Evolutionary conservation across 2,888 invertebrate species (phyloP).

Genomic region (Eristalis pertinax): DNA sequence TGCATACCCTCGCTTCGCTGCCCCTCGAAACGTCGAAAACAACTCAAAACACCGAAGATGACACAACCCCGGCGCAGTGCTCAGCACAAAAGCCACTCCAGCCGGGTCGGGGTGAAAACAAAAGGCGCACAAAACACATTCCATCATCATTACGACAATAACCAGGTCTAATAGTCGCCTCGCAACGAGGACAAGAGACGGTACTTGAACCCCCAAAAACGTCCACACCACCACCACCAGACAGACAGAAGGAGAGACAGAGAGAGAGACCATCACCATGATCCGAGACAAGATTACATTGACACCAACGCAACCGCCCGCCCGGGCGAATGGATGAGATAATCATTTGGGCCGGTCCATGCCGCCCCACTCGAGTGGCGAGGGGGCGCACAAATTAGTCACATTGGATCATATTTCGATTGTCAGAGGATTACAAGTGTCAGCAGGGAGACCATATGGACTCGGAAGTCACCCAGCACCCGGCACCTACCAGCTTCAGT

Average conservation of each 20-base stretch:
- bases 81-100: background rate
- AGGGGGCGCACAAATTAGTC: slow-evolving; percentile 44
- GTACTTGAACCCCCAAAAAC: slow-evolving; percentile 8
- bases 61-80: slow-evolving; percentile 17
- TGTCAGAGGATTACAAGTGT: slow-evolving; percentile 56
- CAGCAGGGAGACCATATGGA: slow-evolving; percentile 59
- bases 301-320: slow-evolving; percentile 26
- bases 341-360: slow-evolving; percentile 58
- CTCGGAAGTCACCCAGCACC: background rate
- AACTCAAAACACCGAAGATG: slow-evolving; percentile 54
- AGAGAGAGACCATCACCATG: background rate
- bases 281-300: slow-evolving; percentile 32
- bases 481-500: background rate
- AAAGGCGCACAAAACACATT: slow-evolving; percentile 58
- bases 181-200: slow-evolving; percentile 38
- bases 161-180: slow-evolving; percentile 45
- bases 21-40: slow-evolving; percentile 45
- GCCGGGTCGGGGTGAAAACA: slow-evolving; percentile 41
- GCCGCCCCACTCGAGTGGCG: background rate
- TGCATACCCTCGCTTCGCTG: slow-evolving; percentile 12
- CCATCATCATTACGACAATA: slow-evolving; percentile 64
- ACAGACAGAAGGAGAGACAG: background rate
- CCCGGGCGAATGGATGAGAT: slow-evolving; percentile 33
- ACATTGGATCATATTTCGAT: slow-evolving; percentile 51
- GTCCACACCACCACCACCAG: background rate